Base-by-base conservation (phyloP, 2,888 invertebrate genomes). In the Tetrapedia diversipes region DNA sequence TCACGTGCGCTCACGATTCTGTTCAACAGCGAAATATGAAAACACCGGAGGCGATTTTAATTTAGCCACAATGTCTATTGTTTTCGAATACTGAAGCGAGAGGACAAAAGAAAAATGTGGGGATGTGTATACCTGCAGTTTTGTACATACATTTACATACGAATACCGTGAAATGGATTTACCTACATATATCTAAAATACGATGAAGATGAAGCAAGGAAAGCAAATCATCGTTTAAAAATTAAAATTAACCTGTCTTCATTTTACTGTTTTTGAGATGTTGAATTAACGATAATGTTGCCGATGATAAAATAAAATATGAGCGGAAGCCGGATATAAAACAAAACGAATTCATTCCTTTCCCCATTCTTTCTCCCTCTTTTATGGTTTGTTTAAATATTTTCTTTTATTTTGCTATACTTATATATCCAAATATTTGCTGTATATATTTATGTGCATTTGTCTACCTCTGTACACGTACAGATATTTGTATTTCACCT, bases 31-130 rank as follows among this genome's bases (percentile, higher is more conserved):
- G 84, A 89, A 89, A 91, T 91, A 89, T 90, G 89, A 89, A 90
- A 91, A 90, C 87, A 89, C 91, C 91, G 89, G 88, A 88, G 91
- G 91, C 91, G 89, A 87, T 91, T 91, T 91, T 91, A 91, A 91
- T 91, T 91, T 90, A 89, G 89, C 91, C 90, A 88, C 90, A 90
- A 89, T 89, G 89, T 90, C 91, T 89, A 91, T 91, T 91, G 91
- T 91, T 89, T 87, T 82, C 82, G 86, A 74, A 72, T 61, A 66
- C 80, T 53, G 79, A 72, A 53, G 63, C 81, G 70, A 59, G 59
- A 76, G 69, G 64, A 87, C 86, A 83, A 87, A 86, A 83, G 87
- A 78, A 79, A 77, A 79, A 77, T 75, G 66, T 72, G 61, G 63
- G 47, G 45, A 56, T 47, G 59, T 60, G 75, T 56, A 57, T 37